Conservation (phyloP, 64 coral and sea anemone genomes). For the Catalaphyllia jardinei region DNA sequence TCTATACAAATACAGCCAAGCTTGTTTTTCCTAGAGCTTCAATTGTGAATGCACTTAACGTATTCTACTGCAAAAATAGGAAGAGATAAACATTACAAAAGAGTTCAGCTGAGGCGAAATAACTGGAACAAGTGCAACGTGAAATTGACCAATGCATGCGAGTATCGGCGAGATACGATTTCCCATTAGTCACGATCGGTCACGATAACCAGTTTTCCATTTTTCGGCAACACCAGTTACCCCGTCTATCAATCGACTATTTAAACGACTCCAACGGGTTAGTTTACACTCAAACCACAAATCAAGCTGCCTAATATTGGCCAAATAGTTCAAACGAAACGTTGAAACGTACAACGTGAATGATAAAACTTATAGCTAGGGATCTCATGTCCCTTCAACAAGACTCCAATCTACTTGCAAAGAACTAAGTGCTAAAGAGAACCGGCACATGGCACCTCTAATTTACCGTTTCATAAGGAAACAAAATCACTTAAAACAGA, state of each 20-base stretch:
- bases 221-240: not conserved
- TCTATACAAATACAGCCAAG: not conserved
- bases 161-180: not conserved
- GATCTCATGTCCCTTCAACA: not conserved
- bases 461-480: not conserved
- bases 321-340: not conserved
- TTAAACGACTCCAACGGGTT: not conserved
- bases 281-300: not conserved
- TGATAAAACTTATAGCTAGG: not conserved
- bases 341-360: not conserved
- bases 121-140: not conserved
- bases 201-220: not conserved
- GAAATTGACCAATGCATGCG: not conserved
- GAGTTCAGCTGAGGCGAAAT: not conserved
- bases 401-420: not conserved
- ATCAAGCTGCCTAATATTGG: conserved; percentile 16
- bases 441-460: not conserved
- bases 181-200: not conserved
- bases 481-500: not conserved
- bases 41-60: not conserved
- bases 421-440: not conserved
- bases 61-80: not conserved
- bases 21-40: not conserved
- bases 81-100: not conserved
- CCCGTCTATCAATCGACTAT: not conserved